Conservation (phyloP, 2,888 invertebrate species). For the Zhuqinia jingwanae region DNA sequence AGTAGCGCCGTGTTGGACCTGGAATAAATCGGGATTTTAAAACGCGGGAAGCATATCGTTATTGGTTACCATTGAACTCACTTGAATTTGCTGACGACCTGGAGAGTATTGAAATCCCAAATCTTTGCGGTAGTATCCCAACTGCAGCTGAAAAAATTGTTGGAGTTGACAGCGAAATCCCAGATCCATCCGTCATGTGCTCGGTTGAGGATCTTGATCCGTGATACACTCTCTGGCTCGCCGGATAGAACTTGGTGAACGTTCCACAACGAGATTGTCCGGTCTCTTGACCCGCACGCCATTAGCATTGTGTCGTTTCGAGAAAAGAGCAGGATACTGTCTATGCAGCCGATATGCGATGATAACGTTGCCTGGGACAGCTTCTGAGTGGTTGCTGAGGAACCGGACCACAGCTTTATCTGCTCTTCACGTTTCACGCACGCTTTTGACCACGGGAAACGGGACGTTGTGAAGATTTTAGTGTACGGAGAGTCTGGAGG, state of each 20-base stretch:
- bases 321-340: constrained; percentile 75
- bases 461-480: neutral
- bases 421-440: constrained; percentile 85
- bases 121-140: constrained; percentile 76
- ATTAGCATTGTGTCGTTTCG: constrained; percentile 61
- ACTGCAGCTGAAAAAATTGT: constrained; percentile 71
- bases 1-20: constrained; percentile 62
- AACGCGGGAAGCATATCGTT: neutral
- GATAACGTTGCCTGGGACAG: constrained; percentile 16
- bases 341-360: constrained; percentile 76
- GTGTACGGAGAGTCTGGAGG: constrained; percentile 22
- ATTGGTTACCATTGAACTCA: constrained; percentile 42
- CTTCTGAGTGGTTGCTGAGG: neutral
- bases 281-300: constrained; percentile 76
- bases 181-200: constrained; percentile 86
- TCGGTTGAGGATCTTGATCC: constrained; percentile 79
- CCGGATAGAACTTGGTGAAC: constrained; percentile 64
- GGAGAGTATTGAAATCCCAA: constrained; percentile 73
- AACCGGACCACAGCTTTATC: constrained; percentile 83
- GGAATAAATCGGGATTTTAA: too few species aligned
- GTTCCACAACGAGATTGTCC: constrained; percentile 75
- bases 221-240: neutral
- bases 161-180: constrained; percentile 79
- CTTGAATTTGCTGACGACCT: constrained; percentile 69
- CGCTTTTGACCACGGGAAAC: constrained; percentile 80